Base-by-base conservation (phyloP, 2,797 vertebrate genomes). In the Semotilus atromaculatus region DNA sequence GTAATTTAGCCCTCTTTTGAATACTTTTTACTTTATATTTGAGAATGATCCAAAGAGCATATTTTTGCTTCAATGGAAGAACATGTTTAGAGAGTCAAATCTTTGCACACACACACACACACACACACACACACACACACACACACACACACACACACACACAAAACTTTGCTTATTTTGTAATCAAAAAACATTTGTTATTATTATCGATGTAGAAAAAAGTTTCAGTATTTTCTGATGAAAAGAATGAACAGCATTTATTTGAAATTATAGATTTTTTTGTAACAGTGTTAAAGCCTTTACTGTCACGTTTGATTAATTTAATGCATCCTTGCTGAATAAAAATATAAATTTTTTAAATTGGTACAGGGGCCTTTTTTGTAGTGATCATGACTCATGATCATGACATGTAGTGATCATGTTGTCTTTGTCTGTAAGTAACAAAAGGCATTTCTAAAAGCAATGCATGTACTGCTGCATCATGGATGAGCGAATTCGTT, bases 401-500 rank as follows among this genome's bases (percentile, higher is more conserved):
- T 26, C 23, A 26, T 19, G 23, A 76, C 72, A 19, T n/a, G n/a
- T n/a, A n/a, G n/a, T n/a, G n/a, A n/a, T n/a, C n/a, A 3, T 7
- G 31, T 55, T n/a, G 6, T n/a, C 34, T 58, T 38, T 23, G 51
- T 76, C 34, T n/a, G 13, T 7, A n/a, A 21, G 31, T 26, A 58
- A n/a, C 34, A 76, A 58, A 53, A 58, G 21, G 29, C 13, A 58
- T 58, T 76, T 58, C 34, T 14, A 26, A 38, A 13, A 26, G 53
- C 34, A 18, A 3, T 26, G 53, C 53, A 76, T 76, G 74, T 26
- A 38, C 74, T 26, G 7, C 34, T 60, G 34, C 53, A 58, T 76
- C 74, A 58, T 76, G 74, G 51, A 76, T 58, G 53, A 58, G 34
- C 3, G 4, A 40, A 76, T 58, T 75, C 19, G 6, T 75, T 75